Conservation (phyloP, 1,140 invertebrate genomes). For the Popillia japonica region DNA sequence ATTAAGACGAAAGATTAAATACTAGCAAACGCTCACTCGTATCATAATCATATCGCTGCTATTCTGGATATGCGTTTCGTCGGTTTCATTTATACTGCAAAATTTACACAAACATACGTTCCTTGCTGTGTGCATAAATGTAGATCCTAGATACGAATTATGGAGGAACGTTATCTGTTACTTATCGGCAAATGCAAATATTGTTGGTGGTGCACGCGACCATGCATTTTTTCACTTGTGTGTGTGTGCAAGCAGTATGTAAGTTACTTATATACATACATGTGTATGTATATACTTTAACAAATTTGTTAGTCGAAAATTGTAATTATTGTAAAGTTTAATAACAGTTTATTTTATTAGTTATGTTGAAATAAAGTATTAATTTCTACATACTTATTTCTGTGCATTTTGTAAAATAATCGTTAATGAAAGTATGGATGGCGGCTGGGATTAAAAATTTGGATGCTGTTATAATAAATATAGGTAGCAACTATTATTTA, state of each 20-base stretch:
- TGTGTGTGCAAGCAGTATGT: background rate
- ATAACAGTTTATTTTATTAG: too few species aligned
- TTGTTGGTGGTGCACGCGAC: constrained; percentile 23
- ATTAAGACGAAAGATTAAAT: constrained; percentile 28
- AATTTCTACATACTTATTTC: too few species aligned
- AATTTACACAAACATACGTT: constrained; percentile 14
- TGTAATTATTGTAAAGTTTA: background rate
- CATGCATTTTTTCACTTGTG: background rate
- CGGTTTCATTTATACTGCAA: constrained; percentile 19
- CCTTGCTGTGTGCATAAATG: constrained; percentile 19
- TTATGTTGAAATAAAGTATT: too few species aligned
- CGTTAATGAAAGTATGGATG: too few species aligned
- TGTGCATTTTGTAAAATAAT: too few species aligned
- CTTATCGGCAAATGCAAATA: constrained; percentile 36
- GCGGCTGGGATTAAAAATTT: too few species aligned
- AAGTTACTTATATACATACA: background rate
- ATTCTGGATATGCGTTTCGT: constrained; percentile 21
- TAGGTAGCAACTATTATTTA: too few species aligned
- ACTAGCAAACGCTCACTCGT: constrained; percentile 8
- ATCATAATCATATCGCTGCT: constrained; percentile 26
- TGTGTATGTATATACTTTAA: background rate
- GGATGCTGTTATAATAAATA: too few species aligned
- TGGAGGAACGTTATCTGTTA: constrained; percentile 17
- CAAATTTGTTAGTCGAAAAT: background rate
- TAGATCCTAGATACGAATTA: constrained; percentile 35